A percentile compares a stretch with the other conserved stretches of the same genome.
Evolutionary conservation across 2,797 vertebrate genomes (phyloP).

Genomic region (Nothura maculosa): DNA sequence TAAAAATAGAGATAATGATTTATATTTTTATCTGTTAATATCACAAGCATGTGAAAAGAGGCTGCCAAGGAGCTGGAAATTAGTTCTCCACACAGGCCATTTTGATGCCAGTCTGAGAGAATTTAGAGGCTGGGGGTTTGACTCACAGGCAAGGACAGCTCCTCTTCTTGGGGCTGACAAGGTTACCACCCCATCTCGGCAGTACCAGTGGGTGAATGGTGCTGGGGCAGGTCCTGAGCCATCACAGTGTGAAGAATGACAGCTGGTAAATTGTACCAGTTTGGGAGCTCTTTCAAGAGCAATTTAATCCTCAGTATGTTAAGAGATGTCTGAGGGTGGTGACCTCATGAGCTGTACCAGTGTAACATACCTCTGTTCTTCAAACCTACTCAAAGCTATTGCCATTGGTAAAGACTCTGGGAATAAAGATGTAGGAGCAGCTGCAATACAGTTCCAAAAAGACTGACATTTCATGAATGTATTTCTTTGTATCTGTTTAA

Average conservation of each 20-base stretch:
- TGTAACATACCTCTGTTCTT: neutral
- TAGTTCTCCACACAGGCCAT: conserved; percentile 48
- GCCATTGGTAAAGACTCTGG: neutral
- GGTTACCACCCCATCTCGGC: neutral
- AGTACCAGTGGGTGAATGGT: neutral
- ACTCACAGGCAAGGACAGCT: neutral
- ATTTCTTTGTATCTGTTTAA: neutral
- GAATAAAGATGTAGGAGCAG: neutral
- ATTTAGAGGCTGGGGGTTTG: conserved; percentile 37
- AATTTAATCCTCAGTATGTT: neutral
- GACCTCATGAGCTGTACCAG: neutral
- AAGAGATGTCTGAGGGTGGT: neutral
- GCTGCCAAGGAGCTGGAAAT: conserved; percentile 40
- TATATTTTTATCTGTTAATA: neutral
- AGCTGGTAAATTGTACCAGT: neutral
- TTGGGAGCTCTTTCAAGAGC: neutral
- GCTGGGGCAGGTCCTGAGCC: neutral
- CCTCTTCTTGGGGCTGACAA: neutral
- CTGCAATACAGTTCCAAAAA: neutral
- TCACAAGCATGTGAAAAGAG: neutral
- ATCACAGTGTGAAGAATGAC: neutral
- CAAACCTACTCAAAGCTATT: neutral
- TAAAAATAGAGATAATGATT: neutral
- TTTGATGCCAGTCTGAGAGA: conserved; percentile 45
- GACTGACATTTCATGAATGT: neutral